Percentiles rank a stretch among this genome's conserved stretches.
Evolutionary conservation across 1,140 invertebrate genomes (phyloP).

Genomic region (Leptinotarsa texana): DNA sequence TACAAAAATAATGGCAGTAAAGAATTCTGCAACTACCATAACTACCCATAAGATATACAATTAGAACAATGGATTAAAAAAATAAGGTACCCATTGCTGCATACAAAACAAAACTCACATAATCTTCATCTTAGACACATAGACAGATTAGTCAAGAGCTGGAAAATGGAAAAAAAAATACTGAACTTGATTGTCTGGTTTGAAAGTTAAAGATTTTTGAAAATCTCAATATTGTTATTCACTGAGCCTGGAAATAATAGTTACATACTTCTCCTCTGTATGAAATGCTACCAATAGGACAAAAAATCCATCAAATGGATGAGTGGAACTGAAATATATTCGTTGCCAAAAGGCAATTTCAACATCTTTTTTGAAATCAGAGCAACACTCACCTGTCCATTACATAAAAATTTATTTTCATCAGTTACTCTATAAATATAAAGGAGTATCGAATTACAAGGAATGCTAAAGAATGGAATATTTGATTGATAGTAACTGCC

Average conservation of each 20-base stretch:
- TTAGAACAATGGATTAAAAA: neutral
- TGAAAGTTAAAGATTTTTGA: neutral
- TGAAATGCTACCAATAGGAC: neutral
- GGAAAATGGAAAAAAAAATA: neutral
- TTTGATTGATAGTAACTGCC: neutral
- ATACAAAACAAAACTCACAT: conserved; percentile 1
- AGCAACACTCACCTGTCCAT: neutral
- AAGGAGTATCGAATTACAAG: neutral
- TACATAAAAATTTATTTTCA: neutral
- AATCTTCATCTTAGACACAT: neutral
- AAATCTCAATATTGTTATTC: neutral
- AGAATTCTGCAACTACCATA: neutral
- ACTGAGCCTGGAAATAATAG: neutral
- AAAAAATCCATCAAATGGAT: neutral
- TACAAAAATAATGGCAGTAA: neutral
- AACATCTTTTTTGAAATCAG: neutral
- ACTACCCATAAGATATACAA: neutral
- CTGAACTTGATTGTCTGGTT: neutral
- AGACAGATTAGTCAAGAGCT: no score
- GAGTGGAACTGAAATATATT: conserved; percentile 3
- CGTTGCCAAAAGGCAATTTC: neutral
- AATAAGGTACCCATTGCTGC: neutral
- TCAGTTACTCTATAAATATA: neutral
- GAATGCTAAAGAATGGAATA: neutral
- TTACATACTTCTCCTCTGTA: conserved; percentile 4